Evolutionary conservation across 2,888 invertebrate species (phyloP).

Genomic region (Watsonalla cultraria): DNA sequence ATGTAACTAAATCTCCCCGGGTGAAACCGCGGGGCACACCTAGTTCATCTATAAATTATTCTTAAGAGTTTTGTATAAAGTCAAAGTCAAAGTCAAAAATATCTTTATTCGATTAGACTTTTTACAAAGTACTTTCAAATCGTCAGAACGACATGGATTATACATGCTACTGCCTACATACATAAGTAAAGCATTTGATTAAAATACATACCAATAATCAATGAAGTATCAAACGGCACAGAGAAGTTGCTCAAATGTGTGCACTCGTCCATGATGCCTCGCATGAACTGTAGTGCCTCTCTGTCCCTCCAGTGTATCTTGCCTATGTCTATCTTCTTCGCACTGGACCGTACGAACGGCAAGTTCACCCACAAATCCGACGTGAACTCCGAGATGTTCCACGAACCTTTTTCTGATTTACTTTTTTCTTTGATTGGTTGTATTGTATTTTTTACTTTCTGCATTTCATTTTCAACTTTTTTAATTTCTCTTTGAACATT

Average conservation of each 20-base stretch:
- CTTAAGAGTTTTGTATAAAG: too few species aligned
- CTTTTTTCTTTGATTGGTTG: constrained; percentile 11
- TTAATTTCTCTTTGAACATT: not conserved
- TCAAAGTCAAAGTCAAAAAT: too few species aligned
- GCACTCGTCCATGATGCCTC: constrained; percentile 99
- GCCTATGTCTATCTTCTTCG: constrained; percentile 75
- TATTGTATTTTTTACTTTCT: not conserved
- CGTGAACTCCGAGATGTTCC: constrained; percentile 60
- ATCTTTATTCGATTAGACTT: too few species aligned
- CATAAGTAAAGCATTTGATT: not conserved
- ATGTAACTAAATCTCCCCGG: too few species aligned
- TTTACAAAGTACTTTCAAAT: too few species aligned
- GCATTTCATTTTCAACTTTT: not conserved
- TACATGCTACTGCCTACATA: too few species aligned
- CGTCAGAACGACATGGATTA: too few species aligned
- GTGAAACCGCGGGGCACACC: too few species aligned
- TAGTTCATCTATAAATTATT: too few species aligned
- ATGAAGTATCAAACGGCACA: constrained; percentile 89
- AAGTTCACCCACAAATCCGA: constrained; percentile 59
- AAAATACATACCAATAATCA: constrained; percentile 82
- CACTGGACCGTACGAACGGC: constrained; percentile 51
- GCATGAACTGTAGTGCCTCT: constrained; percentile 95
- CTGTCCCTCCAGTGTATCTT: constrained; percentile 85
- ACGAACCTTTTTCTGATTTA: constrained; percentile 38
- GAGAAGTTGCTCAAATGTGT: constrained; percentile 97